phyloP scores from a whole-genome alignment of 2,888 invertebrate genomes.

The Sesia bembeciformis region DNA sequence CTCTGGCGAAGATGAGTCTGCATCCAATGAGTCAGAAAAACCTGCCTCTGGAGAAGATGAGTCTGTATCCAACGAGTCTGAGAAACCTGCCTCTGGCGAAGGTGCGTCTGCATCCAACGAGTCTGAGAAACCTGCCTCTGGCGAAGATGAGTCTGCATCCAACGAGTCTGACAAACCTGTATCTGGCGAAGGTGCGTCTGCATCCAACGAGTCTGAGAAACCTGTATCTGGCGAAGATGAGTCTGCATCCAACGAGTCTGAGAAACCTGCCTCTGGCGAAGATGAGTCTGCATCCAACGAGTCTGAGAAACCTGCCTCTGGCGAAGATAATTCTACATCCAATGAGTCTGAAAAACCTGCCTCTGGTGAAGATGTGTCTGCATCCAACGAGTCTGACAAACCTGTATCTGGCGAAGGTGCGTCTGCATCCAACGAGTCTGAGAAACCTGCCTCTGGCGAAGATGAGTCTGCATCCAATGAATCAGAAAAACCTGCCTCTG shows the following conservation, averaged over 20 bases:
- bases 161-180: background rate
- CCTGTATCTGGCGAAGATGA: background rate
- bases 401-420: background rate
- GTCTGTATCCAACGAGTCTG: background rate
- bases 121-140: background rate
- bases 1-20: background rate
- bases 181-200: background rate
- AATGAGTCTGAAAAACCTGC: background rate
- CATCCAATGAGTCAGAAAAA: background rate
- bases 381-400: background rate
- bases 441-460: background rate
- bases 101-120: background rate
- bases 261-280: background rate
- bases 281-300: background rate
- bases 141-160: background rate
- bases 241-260: background rate
- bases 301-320: background rate
- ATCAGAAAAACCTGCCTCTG: background rate
- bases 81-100: background rate
- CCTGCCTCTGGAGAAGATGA: background rate
- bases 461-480: background rate
- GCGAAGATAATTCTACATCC: background rate
- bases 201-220: background rate
- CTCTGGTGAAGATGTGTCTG: background rate
- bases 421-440: background rate